These are phyloP conservation scores for Meloidogyne floridensis DNA, from an alignment of 1,140 invertebrate genomes.

Conservation along the genomic window DNA sequence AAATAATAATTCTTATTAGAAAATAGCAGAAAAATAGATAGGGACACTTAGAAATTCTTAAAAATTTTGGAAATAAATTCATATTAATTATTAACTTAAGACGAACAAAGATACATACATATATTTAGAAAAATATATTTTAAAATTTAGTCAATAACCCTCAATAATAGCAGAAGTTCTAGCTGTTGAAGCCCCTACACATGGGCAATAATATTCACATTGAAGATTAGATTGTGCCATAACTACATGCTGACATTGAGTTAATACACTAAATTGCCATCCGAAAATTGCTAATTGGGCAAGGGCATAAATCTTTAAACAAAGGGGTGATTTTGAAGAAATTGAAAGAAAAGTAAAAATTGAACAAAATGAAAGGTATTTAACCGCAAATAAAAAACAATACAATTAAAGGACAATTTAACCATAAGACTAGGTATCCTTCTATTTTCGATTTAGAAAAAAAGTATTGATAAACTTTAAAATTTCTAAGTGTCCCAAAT, in stretches of 20 bases:
- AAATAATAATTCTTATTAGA: neutral
- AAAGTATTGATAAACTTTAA: too few relatives aligned
- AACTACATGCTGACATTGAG: slow-evolving; percentile 59
- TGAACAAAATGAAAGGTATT: too few relatives aligned
- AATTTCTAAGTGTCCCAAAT: slow-evolving; percentile 7
- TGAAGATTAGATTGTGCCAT: slow-evolving; percentile 65
- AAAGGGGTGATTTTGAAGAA: neutral
- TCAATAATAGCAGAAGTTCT: slow-evolving; percentile 62
- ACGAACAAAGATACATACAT: neutral
- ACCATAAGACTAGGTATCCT: too few relatives aligned
- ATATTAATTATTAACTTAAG: neutral
- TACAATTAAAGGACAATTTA: too few relatives aligned
- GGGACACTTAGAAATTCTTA: slow-evolving; percentile 1
- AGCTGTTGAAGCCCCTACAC: slow-evolving; percentile 64
- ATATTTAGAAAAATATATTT: neutral
- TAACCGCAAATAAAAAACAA: too few relatives aligned
- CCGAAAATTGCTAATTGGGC: slow-evolving; percentile 58
- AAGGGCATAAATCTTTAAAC: slow-evolving; percentile 59
- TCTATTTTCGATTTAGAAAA: too few relatives aligned
- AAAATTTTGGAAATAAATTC: neutral
- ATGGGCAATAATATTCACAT: slow-evolving; percentile 65
- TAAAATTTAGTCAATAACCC: slow-evolving; percentile 41
- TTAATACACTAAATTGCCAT: slow-evolving; percentile 60
- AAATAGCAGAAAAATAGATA: neutral
- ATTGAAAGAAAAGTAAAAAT: neutral